Conservation (phyloP, 2,797 vertebrate species). For the Hippocampus kuda region DNA sequence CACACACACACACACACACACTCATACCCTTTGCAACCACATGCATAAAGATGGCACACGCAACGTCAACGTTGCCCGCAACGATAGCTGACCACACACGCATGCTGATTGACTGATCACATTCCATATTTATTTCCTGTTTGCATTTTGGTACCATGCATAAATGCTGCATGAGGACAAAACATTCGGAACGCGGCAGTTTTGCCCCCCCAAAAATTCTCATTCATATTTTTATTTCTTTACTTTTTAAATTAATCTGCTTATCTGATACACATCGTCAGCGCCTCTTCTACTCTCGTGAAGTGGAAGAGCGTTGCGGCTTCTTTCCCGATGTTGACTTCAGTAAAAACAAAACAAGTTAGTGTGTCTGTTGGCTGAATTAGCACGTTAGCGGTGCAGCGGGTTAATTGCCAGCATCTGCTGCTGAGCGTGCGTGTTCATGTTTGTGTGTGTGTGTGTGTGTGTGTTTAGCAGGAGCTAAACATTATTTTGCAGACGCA, state of each 20-base stretch:
- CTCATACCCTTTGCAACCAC: background rate
- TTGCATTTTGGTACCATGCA: background rate
- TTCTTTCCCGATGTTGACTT: background rate
- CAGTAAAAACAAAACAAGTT: background rate
- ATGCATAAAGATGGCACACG: background rate
- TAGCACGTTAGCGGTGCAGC: conserved; percentile 2
- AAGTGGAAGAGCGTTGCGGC: background rate
- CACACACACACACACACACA: background rate
- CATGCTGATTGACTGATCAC: background rate
- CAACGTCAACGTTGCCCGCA: background rate
- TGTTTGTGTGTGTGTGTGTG: background rate
- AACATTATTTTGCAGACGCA: conserved; percentile 1
- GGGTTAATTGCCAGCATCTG: conserved; percentile 4
- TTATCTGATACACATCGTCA: background rate
- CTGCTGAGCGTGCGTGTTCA: background rate
- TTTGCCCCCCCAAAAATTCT: background rate
- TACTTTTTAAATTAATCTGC: background rate
- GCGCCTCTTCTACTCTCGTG: too few relatives aligned
- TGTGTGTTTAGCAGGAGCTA: background rate
- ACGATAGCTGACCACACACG: background rate
- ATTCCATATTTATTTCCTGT: background rate
- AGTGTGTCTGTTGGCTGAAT: background rate
- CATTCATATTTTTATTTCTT: too few relatives aligned
- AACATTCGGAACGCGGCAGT: background rate
- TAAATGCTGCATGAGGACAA: background rate